These are phyloP conservation scores for Lampris incognitus DNA, from an alignment of 2,113 vertebrate genomes.

Conservation along the genomic window DNA sequence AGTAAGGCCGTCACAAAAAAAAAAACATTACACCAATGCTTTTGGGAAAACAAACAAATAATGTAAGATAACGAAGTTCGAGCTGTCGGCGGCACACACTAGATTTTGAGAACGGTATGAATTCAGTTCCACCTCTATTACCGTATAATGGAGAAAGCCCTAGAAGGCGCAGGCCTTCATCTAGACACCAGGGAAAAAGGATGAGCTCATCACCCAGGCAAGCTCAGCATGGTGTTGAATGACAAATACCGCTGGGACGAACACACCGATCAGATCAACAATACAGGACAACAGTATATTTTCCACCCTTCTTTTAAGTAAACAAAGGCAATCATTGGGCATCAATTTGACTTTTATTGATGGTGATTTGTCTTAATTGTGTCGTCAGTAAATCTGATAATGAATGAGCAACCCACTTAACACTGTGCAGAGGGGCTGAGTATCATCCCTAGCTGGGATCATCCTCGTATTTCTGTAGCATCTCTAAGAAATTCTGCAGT, in stretches of 20 bases:
- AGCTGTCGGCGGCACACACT: constrained; percentile 20
- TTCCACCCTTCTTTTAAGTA: background rate
- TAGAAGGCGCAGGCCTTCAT: constrained; percentile 22
- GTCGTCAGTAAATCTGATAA: background rate
- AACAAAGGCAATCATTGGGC: constrained; percentile 1
- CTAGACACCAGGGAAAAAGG: constrained; percentile 31
- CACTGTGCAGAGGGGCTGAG: too few species aligned
- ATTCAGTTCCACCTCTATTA: constrained; percentile 36
- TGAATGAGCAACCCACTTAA: background rate
- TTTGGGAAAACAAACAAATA: constrained; percentile 23
- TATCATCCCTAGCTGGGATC: too few species aligned
- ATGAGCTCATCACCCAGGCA: constrained; percentile 25
- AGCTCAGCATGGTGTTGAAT: constrained; percentile 31
- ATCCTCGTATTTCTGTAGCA: too few species aligned
- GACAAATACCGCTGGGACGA: constrained; percentile 42
- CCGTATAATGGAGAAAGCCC: constrained; percentile 38
- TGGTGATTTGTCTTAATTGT: background rate
- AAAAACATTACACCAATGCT: background rate
- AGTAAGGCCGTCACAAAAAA: background rate
- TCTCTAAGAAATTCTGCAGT: too few species aligned
- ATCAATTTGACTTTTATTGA: background rate
- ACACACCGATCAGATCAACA: constrained; percentile 24
- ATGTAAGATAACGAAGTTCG: constrained; percentile 50
- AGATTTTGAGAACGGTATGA: constrained; percentile 27
- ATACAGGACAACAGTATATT: background rate